Percentiles rank a stretch among this genome's conserved stretches.
phyloP scores from a whole-genome alignment of 1,140 invertebrate species.

The Copidosoma floridanum region DNA sequence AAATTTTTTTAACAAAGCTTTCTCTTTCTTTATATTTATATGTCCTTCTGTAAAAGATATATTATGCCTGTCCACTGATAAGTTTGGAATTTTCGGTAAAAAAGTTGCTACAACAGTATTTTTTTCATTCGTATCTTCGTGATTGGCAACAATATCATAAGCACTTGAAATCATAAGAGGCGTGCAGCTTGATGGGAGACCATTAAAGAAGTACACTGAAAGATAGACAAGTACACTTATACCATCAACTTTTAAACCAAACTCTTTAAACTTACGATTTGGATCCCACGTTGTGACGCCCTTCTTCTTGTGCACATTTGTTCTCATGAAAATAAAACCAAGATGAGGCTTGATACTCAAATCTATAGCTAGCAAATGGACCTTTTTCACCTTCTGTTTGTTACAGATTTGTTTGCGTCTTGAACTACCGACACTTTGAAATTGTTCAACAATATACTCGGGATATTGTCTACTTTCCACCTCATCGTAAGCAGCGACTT shows the following conservation, averaged over 20 bases:
- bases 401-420: too few relatives aligned
- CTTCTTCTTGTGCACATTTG: constrained; percentile 13
- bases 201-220: too few relatives aligned
- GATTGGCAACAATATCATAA: constrained; percentile 25
- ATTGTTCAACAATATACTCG: constrained; percentile 13
- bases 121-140: constrained; percentile 29
- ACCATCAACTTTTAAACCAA: too few relatives aligned
- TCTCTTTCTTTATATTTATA: too few relatives aligned
- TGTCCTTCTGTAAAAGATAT: constrained; percentile 17
- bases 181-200: constrained; percentile 27
- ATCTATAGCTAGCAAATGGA: too few relatives aligned
- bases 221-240: too few relatives aligned
- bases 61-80: constrained; percentile 31
- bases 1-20: too few relatives aligned
- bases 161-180: constrained; percentile 21
- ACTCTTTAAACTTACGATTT: too few relatives aligned
- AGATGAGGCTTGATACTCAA: constrained; percentile 38
- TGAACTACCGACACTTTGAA: too few relatives aligned
- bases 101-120: constrained; percentile 30
- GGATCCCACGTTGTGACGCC: too few relatives aligned
- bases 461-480: constrained; percentile 28
- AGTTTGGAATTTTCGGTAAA: constrained; percentile 39
- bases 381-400: too few relatives aligned
- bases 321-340: too few relatives aligned
- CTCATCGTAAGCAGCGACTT: constrained; percentile 38